Evolutionary conservation across 2,888 invertebrate species (phyloP).

Genomic region (Gymnocheta viridis): DNA sequence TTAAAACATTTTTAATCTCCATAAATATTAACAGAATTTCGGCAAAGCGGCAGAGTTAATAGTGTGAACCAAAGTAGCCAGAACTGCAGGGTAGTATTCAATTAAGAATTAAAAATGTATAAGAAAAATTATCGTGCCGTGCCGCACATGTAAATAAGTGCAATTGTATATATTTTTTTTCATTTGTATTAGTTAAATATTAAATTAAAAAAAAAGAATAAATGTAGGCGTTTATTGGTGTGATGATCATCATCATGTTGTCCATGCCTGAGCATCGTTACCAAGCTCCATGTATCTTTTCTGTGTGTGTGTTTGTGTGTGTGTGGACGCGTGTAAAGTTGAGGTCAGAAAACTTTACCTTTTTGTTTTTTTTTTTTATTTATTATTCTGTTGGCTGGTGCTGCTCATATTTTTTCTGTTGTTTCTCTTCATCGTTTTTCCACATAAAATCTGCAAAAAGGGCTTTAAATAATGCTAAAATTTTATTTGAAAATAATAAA

Average conservation of each 20-base stretch:
- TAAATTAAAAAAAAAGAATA: constrained; percentile 18
- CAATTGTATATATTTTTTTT: constrained; percentile 6
- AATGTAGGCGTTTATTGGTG: constrained; percentile 36
- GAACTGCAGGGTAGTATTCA: constrained; percentile 30
- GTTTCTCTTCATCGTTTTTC: constrained; percentile 8
- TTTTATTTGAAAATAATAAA: constrained; percentile 59
- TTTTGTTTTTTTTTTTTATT: constrained; percentile 16
- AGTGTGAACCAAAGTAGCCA: not conserved
- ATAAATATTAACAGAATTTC: no score
- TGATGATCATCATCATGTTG: constrained; percentile 12
- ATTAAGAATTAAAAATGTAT: constrained; percentile 27
- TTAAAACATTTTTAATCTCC: no score
- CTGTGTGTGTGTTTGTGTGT: no score
- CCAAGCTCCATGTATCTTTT: constrained; percentile 9
- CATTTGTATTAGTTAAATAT: constrained; percentile 38
- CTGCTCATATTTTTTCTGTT: not conserved
- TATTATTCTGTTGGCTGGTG: not conserved
- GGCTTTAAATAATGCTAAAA: constrained; percentile 52
- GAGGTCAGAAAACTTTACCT: constrained; percentile 66
- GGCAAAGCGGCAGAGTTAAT: no score
- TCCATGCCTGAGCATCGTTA: constrained; percentile 11
- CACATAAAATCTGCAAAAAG: constrained; percentile 41
- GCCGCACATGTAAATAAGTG: constrained; percentile 1
- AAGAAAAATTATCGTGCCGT: not conserved
- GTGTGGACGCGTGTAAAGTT: no score